Evolutionary conservation across 2,113 vertebrate genomes (phyloP).

Genomic region (Strix aluco): DNA sequence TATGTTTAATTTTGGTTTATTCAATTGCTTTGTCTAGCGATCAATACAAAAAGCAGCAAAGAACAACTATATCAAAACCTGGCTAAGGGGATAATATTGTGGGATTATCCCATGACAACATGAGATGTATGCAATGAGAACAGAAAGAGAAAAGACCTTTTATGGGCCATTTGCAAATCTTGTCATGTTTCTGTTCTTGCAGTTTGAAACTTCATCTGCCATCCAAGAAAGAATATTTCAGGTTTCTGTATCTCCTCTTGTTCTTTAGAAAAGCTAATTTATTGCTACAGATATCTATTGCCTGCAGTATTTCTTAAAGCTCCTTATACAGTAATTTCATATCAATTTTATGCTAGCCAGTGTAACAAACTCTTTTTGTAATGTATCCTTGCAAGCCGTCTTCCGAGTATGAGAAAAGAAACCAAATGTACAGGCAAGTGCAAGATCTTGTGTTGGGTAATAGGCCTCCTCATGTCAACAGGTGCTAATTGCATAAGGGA

Average conservation of each 20-base stretch:
- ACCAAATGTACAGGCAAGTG: background rate
- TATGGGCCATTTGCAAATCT: background rate
- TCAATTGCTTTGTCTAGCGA: background rate
- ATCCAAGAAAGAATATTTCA: background rate
- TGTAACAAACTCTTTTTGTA: background rate
- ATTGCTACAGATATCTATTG: background rate
- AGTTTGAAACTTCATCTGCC: background rate
- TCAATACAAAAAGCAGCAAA: background rate
- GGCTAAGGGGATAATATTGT: background rate
- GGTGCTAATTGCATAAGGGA: background rate
- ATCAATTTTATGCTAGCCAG: background rate
- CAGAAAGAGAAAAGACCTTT: background rate
- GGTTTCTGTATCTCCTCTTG: background rate
- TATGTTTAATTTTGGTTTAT: background rate
- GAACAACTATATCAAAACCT: background rate
- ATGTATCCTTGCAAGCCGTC: background rate
- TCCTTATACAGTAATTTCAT: background rate
- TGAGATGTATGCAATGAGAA: background rate
- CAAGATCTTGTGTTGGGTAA: background rate
- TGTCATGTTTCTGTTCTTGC: background rate
- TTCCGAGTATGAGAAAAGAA: background rate
- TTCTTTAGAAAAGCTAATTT: background rate
- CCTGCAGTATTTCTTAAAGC: background rate
- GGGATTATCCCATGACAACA: background rate
- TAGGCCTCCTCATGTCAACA: background rate